Evolutionary conservation across 1,140 invertebrate species (phyloP).

Genomic region (Lamellibrachia luymesi): DNA sequence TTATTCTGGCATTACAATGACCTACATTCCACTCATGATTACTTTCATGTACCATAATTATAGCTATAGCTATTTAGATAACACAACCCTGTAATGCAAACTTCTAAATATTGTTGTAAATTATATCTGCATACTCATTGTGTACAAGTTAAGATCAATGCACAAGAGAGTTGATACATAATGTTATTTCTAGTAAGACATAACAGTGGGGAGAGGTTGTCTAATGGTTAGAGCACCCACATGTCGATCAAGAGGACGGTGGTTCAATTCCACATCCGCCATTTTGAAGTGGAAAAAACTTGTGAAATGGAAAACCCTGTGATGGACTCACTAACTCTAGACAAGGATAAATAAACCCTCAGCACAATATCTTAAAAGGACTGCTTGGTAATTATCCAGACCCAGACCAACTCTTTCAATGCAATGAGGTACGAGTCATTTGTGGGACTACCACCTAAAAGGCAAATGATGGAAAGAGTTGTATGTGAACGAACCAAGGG

Average conservation of each 20-base stretch:
- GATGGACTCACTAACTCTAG: too few species aligned
- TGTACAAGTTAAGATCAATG: too few species aligned
- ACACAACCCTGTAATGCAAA: neutral
- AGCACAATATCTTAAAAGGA: too few species aligned
- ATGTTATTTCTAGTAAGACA: neutral
- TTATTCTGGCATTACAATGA: neutral
- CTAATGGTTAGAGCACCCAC: too few species aligned
- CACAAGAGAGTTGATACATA: neutral
- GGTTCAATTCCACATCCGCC: too few species aligned
- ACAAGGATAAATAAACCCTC: too few species aligned
- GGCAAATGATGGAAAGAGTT: neutral
- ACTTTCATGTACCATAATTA: neutral
- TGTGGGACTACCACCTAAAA: neutral
- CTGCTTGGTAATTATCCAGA: too few species aligned
- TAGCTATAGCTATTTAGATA: neutral
- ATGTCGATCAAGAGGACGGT: too few species aligned
- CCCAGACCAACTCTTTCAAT: too few species aligned
- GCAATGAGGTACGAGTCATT: neutral
- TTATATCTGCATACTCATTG: too few species aligned
- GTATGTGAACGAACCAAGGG: neutral
- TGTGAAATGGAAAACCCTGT: too few species aligned
- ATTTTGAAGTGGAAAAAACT: too few species aligned
- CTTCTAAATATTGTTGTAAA: neutral
- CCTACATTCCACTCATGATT: neutral
- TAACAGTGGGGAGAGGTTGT: neutral